These are phyloP conservation scores for Tortrix viridana DNA, from an alignment of 2,888 invertebrate genomes.

Conservation along the genomic window DNA sequence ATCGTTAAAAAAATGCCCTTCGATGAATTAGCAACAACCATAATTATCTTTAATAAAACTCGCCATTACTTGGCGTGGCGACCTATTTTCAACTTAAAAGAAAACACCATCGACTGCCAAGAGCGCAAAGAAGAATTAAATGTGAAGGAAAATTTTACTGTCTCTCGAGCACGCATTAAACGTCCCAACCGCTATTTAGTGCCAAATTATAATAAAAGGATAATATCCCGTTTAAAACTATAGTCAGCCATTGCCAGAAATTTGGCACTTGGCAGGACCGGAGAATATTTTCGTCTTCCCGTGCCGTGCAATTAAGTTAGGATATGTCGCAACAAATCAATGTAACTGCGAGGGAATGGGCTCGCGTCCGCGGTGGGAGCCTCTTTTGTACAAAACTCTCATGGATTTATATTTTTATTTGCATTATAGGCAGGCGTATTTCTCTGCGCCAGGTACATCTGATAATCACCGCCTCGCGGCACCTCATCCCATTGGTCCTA, in stretches of 20 bases:
- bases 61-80: too few relatives aligned
- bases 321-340: conserved; percentile 31
- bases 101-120: background rate
- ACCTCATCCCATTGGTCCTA: too few relatives aligned
- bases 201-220: conserved; percentile 21
- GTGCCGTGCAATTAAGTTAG: conserved; percentile 17
- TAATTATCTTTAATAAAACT: too few relatives aligned
- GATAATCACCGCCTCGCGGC: too few relatives aligned
- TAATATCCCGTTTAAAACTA: conserved; percentile 23
- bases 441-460: too few relatives aligned
- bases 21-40: too few relatives aligned
- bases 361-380: background rate
- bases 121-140: background rate
- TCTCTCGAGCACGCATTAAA: conserved; percentile 13
- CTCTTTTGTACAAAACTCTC: background rate
- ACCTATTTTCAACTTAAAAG: background rate
- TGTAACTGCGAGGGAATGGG: conserved; percentile 16
- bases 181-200: background rate
- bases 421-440: too few relatives aligned
- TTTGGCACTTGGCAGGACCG: conserved; percentile 19
- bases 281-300: conserved; percentile 25
- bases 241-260: conserved; percentile 19
- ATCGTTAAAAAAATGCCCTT: too few relatives aligned
- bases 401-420: background rate
- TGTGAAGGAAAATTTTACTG: conserved; percentile 4